phyloP scores from a whole-genome alignment of 2,113 vertebrate species.

The Dasyornis broadbenti region DNA sequence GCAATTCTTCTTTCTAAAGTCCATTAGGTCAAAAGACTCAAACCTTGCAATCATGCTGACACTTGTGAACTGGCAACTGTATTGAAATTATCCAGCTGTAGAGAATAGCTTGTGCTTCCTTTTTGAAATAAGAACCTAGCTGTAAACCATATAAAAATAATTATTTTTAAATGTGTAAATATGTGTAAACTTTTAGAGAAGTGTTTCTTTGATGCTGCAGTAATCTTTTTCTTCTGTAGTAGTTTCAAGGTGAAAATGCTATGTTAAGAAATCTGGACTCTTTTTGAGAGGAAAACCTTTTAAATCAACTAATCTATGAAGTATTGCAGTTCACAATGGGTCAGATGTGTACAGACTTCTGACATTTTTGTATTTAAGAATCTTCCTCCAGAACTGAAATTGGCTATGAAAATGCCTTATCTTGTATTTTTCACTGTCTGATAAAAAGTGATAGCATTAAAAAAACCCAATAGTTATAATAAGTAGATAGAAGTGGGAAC shows the following conservation, averaged over 20 bases:
- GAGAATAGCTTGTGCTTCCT: slow-evolving; percentile 27
- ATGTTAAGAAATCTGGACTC: background rate
- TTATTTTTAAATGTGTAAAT: slow-evolving; percentile 68
- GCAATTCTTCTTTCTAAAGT: background rate
- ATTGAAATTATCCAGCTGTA: background rate
- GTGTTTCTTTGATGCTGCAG: slow-evolving; percentile 52
- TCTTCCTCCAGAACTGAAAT: background rate
- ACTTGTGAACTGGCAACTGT: background rate
- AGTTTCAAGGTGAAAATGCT: slow-evolving; percentile 14
- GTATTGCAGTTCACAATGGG: background rate
- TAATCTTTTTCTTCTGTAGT: slow-evolving; percentile 32
- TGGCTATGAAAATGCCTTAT: slow-evolving; percentile 20
- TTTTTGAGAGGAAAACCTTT: slow-evolving; percentile 30
- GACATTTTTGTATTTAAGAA: slow-evolving; percentile 31
- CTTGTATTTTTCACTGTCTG: slow-evolving; percentile 1
- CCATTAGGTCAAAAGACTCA: background rate
- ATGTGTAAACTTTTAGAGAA: slow-evolving; percentile 53
- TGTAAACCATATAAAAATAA: slow-evolving; percentile 30
- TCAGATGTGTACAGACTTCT: background rate
- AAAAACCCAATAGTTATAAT: background rate
- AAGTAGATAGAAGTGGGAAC: background rate
- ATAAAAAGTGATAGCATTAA: background rate
- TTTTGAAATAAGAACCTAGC: background rate
- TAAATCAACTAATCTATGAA: background rate
- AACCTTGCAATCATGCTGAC: background rate